Percentiles rank a stretch among this genome's conserved stretches.
phyloP scores from a whole-genome alignment of 2,888 invertebrate genomes.

The Tipula vernalis region DNA sequence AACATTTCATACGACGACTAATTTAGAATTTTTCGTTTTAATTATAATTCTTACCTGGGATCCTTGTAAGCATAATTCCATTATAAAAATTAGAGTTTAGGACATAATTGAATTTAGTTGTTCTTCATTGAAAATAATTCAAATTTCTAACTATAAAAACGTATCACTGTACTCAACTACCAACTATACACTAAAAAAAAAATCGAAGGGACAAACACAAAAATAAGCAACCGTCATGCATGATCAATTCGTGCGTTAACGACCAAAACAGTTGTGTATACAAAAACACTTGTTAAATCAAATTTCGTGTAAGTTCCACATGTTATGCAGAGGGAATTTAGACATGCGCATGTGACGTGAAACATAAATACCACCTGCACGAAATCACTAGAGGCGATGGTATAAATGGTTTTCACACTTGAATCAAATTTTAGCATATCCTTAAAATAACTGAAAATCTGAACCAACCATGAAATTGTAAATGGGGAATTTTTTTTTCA shows the following conservation, averaged over 20 bases:
- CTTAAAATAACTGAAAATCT: too few relatives aligned
- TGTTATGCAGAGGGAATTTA: background rate
- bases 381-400: too few relatives aligned
- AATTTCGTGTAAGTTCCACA: background rate
- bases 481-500: too few relatives aligned
- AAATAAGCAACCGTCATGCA: background rate
- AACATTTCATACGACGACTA: background rate
- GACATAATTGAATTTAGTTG: background rate
- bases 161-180: background rate
- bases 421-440: too few relatives aligned
- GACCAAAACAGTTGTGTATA: background rate
- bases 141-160: too few relatives aligned
- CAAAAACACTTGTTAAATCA: background rate
- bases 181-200: background rate
- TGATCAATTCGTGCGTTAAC: background rate
- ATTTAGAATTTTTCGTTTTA: background rate
- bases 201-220: background rate
- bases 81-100: too few relatives aligned
- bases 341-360: background rate
- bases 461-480: too few relatives aligned
- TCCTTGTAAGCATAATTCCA: conserved; percentile 35
- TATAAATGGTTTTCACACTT: too few relatives aligned
- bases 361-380: background rate
- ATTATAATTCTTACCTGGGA: conserved; percentile 28
- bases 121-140: background rate